Percentiles rank a stretch among this genome's conserved stretches.
Evolutionary conservation across 2,797 vertebrate genomes (phyloP).

Genomic region (Sebastes dallii): DNA sequence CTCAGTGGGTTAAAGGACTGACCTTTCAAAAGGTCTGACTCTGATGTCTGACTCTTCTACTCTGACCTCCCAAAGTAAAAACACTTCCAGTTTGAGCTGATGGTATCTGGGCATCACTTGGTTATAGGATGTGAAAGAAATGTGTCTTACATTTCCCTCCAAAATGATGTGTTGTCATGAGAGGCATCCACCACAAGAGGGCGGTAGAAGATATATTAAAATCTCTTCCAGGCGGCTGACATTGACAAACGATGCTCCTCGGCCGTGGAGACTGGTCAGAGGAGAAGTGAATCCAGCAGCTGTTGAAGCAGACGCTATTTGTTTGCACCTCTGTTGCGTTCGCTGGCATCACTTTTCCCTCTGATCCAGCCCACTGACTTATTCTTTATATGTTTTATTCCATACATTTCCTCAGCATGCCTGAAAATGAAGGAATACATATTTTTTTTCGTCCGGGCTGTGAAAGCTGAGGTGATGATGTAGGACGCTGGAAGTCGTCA

Average conservation of each 20-base stretch:
- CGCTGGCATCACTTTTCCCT: conserved; percentile 8
- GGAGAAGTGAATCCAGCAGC: conserved; percentile 42
- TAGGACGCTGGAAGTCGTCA: not conserved
- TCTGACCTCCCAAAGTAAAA: too few relatives aligned
- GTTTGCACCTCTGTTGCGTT: conserved; percentile 36
- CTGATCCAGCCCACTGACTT: not conserved
- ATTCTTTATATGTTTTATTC: conserved; percentile 9
- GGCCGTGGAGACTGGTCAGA: conserved; percentile 32
- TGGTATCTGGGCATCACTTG: not conserved
- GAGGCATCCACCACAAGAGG: conserved; percentile 46
- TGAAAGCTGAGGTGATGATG: not conserved
- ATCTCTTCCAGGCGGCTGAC: conserved; percentile 8
- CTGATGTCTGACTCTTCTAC: too few relatives aligned
- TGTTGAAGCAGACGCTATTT: conserved; percentile 47
- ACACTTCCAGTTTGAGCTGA: not conserved
- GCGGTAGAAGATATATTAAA: conserved; percentile 38
- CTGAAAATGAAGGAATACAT: conserved; percentile 7
- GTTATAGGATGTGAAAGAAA: not conserved
- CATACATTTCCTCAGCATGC: not conserved
- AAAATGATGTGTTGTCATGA: not conserved
- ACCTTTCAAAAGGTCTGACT: too few relatives aligned
- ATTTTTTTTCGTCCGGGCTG: not conserved
- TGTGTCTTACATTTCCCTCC: not conserved
- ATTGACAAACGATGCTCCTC: conserved; percentile 34
- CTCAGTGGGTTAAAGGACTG: too few relatives aligned